Evolutionary conservation across 2,113 vertebrate genomes (phyloP).

Genomic region (Tyrannus savana): DNA sequence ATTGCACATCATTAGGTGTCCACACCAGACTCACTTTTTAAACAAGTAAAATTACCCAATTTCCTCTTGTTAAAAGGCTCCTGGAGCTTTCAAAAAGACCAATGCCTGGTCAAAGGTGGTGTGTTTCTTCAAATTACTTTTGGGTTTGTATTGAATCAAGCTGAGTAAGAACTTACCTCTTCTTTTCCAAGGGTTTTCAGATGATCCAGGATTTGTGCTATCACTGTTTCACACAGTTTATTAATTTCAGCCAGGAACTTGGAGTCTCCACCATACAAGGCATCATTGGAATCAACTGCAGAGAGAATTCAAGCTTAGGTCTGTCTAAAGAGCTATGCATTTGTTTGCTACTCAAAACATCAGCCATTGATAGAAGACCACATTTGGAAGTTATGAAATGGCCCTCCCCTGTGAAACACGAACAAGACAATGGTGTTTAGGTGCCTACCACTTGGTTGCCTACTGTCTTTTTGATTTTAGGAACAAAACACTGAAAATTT

Average conservation of each 20-base stretch:
- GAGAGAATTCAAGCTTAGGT: not conserved
- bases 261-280: slow-evolving; percentile 93
- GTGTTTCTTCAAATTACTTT: not conserved
- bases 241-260: slow-evolving; percentile 94
- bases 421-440: not conserved
- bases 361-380: not conserved
- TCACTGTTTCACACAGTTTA: slow-evolving; percentile 91
- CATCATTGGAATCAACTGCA: slow-evolving; percentile 95
- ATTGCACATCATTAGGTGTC: not conserved
- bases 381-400: not conserved
- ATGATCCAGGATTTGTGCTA: slow-evolving; percentile 93
- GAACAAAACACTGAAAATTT: not conserved
- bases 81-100: not conserved
- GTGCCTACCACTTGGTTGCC: not conserved
- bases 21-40: not conserved
- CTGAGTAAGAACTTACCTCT: slow-evolving; percentile 78
- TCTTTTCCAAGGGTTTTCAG: slow-evolving; percentile 90
- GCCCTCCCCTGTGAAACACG: not conserved
- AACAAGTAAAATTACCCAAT: not conserved
- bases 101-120: not conserved
- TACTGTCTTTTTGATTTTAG: not conserved
- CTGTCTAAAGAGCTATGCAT: not conserved
- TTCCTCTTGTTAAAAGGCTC: not conserved
- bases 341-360: not conserved
- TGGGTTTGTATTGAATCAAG: not conserved